These are phyloP conservation scores for Aphodius granarius DNA, from an alignment of 2,888 invertebrate genomes.

Conservation along the genomic window DNA sequence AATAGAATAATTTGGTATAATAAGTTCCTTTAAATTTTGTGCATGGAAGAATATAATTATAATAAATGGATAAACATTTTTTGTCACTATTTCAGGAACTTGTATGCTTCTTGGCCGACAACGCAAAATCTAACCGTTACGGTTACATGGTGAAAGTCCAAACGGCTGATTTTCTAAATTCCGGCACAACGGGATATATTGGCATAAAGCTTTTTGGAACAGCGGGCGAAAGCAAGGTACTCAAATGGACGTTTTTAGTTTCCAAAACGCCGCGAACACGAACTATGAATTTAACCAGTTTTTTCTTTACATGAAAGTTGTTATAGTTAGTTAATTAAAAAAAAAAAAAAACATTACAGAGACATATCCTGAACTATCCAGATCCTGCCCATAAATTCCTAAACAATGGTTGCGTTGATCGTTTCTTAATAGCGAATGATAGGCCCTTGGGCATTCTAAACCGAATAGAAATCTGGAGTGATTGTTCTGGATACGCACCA, in stretches of 20 bases:
- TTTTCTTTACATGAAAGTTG: not conserved
- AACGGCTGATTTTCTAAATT: not conserved
- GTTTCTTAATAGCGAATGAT: not conserved
- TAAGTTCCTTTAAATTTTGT: no score
- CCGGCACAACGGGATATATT: not conserved
- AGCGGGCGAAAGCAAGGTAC: not conserved
- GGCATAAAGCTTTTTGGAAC: not conserved
- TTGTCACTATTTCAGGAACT: not conserved
- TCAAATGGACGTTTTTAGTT: no score
- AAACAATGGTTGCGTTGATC: not conserved
- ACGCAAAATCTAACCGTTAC: not conserved
- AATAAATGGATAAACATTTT: not conserved
- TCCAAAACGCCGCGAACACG: no score
- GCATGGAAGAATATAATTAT: no score
- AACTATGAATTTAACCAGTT: not conserved
- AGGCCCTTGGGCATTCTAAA: not conserved
- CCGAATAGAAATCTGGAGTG: not conserved
- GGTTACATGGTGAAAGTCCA: not conserved
- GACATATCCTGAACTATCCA: not conserved
- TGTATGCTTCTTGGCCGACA: not conserved
- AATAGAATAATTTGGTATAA: no score
- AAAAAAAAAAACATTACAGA: not conserved
- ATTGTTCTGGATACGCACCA: not conserved
- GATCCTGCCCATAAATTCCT: not conserved
- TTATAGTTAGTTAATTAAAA: not conserved